These are phyloP conservation scores for Sprattus sprattus DNA, from an alignment of 2,113 vertebrate genomes.

Conservation along the genomic window DNA sequence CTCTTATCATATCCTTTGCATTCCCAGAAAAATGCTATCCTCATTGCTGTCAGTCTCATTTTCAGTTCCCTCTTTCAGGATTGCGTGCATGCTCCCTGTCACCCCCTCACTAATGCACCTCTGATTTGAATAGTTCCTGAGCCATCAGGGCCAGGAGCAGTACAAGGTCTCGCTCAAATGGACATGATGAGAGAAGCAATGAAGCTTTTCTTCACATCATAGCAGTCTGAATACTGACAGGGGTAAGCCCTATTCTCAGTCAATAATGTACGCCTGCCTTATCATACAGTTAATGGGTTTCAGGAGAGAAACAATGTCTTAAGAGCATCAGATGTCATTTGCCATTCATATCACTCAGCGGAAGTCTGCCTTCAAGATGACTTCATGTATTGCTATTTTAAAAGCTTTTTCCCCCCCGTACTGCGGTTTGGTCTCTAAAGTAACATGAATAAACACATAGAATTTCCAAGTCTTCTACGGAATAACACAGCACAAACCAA, in stretches of 20 bases:
- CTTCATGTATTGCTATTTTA: constrained; percentile 13
- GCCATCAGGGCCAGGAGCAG: constrained; percentile 42
- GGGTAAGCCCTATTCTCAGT: constrained; percentile 41
- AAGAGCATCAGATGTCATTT: constrained; percentile 55
- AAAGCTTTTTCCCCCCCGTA: not conserved
- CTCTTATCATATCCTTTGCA: not conserved
- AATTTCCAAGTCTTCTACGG: not conserved
- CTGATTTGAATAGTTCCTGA: constrained; percentile 55
- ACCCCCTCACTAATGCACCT: constrained; percentile 49
- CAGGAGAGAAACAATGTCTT: constrained; percentile 52
- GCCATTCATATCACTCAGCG: constrained; percentile 52
- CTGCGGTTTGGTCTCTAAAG: not conserved
- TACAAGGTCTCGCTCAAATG: constrained; percentile 24
- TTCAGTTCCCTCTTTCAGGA: not conserved
- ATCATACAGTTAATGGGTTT: constrained; percentile 44
- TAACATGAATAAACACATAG: not conserved
- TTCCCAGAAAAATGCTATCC: not conserved
- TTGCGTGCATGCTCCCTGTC: not conserved
- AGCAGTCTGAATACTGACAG: constrained; percentile 43
- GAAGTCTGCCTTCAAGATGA: constrained; percentile 17
- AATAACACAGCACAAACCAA: not conserved
- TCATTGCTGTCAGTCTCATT: not conserved
- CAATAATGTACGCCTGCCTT: constrained; percentile 51
- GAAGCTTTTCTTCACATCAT: constrained; percentile 48
- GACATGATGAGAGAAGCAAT: constrained; percentile 49